Conservation (phyloP, 2,888 invertebrate species). For the Ophonus ardosiacus region DNA sequence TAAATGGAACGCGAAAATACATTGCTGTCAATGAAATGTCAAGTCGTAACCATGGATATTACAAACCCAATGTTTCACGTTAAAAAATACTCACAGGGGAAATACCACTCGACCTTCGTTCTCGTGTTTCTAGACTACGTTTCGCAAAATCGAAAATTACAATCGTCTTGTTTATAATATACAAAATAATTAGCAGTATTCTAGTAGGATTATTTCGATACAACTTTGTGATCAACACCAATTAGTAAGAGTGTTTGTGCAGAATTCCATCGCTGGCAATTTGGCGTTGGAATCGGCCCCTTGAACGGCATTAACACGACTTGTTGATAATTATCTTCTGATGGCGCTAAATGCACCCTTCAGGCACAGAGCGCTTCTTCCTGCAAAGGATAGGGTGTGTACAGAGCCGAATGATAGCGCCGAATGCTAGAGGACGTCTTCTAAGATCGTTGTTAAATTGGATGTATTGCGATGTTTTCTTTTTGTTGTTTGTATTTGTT, state of each 20-base stretch:
- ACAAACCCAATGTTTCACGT: too few species aligned
- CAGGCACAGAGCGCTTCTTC: neutral
- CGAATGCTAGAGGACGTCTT: neutral
- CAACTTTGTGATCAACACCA: neutral
- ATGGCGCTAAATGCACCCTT: slow-evolving; percentile 37
- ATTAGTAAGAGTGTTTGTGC: neutral
- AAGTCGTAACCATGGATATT: too few species aligned
- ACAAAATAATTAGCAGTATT: neutral
- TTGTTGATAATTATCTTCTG: slow-evolving; percentile 59
- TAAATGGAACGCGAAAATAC: too few species aligned
- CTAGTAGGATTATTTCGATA: neutral
- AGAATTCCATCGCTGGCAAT: slow-evolving; percentile 4
- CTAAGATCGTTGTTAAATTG: neutral
- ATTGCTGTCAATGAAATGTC: too few species aligned
- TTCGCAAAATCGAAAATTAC: too few species aligned
- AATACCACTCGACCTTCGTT: too few species aligned
- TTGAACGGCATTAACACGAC: slow-evolving; percentile 21
- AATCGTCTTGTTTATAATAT: too few species aligned
- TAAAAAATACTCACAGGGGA: too few species aligned
- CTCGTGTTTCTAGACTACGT: too few species aligned
- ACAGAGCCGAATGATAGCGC: neutral
- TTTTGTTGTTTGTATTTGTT: too few species aligned
- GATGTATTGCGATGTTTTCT: neutral
- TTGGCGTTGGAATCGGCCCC: neutral
- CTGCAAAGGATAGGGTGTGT: neutral